Base-by-base conservation (phyloP, 1,140 invertebrate species). In the Danaus melanippus region DNA sequence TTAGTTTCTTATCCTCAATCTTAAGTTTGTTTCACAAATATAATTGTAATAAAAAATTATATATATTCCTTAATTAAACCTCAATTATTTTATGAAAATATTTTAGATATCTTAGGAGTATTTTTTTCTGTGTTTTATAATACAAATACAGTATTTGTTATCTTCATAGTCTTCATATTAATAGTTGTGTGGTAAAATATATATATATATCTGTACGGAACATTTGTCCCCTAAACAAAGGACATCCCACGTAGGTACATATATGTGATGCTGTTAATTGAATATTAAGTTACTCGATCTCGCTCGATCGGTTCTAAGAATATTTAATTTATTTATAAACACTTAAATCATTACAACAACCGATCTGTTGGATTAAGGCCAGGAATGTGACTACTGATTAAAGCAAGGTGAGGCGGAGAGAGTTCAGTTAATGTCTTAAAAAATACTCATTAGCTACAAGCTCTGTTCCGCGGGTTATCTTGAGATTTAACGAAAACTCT, bases 261-360 rank as follows among this genome's bases (percentile, higher is more conserved):
- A 69, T 72, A 74, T 66, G 69, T 64, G 71, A 71, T 70, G 66
- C 65, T 64, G 60, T 66, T 74, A 72, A 75, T 72, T 70, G 69
- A 72, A 72, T 72, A 70, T 75, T 75, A 74, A 71, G 69, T 74
- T 67, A 69, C 69, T 71, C 66, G 66, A 58, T 54, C 63, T 55
- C 62, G 71, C 63, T 66, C 71, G 65, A 74, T 72, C 68, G 72
- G 69, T 72, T 70, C 64, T 56, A 48, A 64, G 67, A 74, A 74
- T 72, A 74, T 74, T 74, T 72, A 70, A 74, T 72, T 68, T 67
- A 74, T 72, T 69, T 69, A 71, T 69, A 69, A 69, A 69, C 69
- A 72, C 67, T 74, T 62, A 45, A 68, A 71, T 71, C 59, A 58
- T 58, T 70, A 70, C 65, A 64, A 66, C 67, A 71, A 67, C 62